phyloP scores from a whole-genome alignment of 2,888 invertebrate species.

The Osedax frankpressi region DNA sequence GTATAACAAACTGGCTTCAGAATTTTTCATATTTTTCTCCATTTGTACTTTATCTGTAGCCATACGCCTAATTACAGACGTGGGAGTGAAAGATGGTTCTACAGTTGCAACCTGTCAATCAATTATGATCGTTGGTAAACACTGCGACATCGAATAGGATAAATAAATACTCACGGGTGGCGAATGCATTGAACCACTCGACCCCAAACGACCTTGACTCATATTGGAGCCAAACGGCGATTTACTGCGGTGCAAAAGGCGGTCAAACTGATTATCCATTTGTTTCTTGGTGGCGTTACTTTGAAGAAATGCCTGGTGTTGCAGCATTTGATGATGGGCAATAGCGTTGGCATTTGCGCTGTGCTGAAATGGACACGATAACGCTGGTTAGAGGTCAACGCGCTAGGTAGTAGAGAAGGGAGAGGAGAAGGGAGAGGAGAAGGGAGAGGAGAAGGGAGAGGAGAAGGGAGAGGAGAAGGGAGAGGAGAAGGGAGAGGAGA shows the following conservation, averaged over 20 bases:
- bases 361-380: too few relatives aligned
- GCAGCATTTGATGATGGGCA: conserved; percentile 44
- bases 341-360: too few relatives aligned
- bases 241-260: conserved; percentile 63
- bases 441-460: too few relatives aligned
- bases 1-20: conserved; percentile 2
- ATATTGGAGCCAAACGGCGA: conserved; percentile 23
- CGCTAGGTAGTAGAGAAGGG: too few relatives aligned
- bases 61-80: conserved; percentile 84
- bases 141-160: background rate
- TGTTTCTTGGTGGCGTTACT: conserved; percentile 74
- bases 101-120: conserved; percentile 26
- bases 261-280: conserved; percentile 72
- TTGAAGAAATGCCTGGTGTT: conserved; percentile 75
- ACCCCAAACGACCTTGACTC: background rate
- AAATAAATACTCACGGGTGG: background rate
- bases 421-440: too few relatives aligned
- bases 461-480: too few relatives aligned
- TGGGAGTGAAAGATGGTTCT: conserved; percentile 80
- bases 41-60: conserved; percentile 49
- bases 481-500: too few relatives aligned
- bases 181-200: background rate
- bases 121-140: too few relatives aligned
- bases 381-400: too few relatives aligned
- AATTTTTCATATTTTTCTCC: conserved; percentile 35